Percentiles rank a stretch among this genome's conserved stretches.
Evolutionary conservation across 2,888 invertebrate genomes (phyloP).

Genomic region (Erebia ligea): DNA sequence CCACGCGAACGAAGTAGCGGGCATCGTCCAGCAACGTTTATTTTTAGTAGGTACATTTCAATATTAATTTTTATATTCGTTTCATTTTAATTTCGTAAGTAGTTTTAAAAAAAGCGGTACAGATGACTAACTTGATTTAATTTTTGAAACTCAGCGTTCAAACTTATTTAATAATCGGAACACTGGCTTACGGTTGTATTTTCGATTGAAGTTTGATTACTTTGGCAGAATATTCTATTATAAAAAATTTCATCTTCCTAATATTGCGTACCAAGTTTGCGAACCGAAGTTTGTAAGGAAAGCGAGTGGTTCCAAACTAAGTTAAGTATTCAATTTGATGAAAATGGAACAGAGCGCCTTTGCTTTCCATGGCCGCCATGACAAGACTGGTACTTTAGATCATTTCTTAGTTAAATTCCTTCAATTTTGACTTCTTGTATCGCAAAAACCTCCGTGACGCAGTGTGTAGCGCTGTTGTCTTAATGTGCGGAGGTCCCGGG

Average conservation of each 20-base stretch:
- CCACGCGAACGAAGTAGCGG: background rate
- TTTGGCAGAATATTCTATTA: slow-evolving; percentile 14
- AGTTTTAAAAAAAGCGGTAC: background rate
- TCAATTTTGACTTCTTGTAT: too few relatives aligned
- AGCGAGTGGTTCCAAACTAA: slow-evolving; percentile 7
- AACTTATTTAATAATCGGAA: background rate
- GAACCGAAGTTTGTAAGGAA: slow-evolving; percentile 10
- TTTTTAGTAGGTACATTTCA: too few relatives aligned
- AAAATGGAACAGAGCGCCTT: slow-evolving; percentile 8
- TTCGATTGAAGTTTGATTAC: slow-evolving; percentile 11
- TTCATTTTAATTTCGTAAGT: too few relatives aligned
- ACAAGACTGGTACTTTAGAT: too few relatives aligned
- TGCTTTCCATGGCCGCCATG: background rate
- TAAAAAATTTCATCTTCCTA: slow-evolving; percentile 11
- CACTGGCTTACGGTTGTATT: slow-evolving; percentile 4
- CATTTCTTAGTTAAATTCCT: too few relatives aligned
- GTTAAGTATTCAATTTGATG: slow-evolving; percentile 5
- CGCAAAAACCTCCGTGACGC: too few relatives aligned
- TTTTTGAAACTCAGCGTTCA: background rate
- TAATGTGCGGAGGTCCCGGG: too few relatives aligned
- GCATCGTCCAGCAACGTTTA: background rate
- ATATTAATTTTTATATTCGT: too few relatives aligned
- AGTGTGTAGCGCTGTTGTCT: too few relatives aligned
- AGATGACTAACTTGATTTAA: background rate
- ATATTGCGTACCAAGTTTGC: background rate